Conservation (phyloP, 2,113 vertebrate species). For the Callospermophilus lateralis region DNA sequence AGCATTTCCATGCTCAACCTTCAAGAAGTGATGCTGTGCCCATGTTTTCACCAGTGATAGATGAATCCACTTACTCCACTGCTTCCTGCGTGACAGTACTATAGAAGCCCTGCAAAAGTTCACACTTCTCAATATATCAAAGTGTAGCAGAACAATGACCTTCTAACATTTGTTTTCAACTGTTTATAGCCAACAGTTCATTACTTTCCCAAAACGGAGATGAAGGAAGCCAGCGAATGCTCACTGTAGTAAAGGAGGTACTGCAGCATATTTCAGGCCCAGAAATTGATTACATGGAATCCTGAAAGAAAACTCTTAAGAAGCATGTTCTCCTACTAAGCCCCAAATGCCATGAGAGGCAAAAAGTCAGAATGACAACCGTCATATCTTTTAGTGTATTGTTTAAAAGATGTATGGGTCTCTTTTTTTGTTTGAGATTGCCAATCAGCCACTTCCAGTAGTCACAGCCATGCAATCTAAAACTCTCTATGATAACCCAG, state of each 20-base stretch:
- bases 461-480: neutral
- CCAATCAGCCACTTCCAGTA: neutral
- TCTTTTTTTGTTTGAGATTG: constrained; percentile 1
- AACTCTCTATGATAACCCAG: neutral
- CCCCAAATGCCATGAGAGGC: fast-evolving
- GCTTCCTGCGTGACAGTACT: constrained; percentile 65
- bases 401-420: neutral
- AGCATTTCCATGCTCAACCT: constrained; percentile 83
- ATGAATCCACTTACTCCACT: constrained; percentile 78
- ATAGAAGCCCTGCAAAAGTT: constrained; percentile 77
- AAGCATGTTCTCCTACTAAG: neutral
- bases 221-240: constrained; percentile 33
- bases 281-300: neutral
- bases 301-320: neutral
- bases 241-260: neutral
- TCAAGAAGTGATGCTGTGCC: constrained; percentile 75
- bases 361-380: neutral
- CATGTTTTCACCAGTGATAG: constrained; percentile 78
- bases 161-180: constrained; percentile 79
- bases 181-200: constrained; percentile 79
- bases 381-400: neutral
- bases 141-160: constrained; percentile 76
- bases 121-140: constrained; percentile 81
- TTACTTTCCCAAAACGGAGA: constrained; percentile 64
- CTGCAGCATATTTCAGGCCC: neutral